Conservation (phyloP, 2,888 invertebrate species). For the Mechanitis mazaeus region DNA sequence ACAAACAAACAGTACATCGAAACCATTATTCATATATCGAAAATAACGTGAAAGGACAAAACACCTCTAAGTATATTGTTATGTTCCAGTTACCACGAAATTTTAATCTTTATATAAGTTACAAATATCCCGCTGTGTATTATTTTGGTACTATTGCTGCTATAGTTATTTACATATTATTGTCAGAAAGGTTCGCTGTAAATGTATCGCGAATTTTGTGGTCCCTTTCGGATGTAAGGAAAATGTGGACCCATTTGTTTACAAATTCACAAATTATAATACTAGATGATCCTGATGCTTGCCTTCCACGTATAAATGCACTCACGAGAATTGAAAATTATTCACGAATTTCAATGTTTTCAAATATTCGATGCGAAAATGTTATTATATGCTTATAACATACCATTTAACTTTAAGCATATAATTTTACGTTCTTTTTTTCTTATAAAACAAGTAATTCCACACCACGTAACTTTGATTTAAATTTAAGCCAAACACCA, state of each 20-base stretch:
- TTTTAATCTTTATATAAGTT: too few species aligned
- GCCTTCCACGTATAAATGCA: conserved; percentile 2
- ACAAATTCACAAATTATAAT: conserved; percentile 5
- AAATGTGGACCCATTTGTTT: conserved; percentile 4
- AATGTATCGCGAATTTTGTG: conserved; percentile 6
- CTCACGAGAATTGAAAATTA: conserved; percentile 1
- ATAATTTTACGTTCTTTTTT: too few species aligned
- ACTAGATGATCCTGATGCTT: conserved; percentile 1
- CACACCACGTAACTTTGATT: too few species aligned
- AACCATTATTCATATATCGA: too few species aligned
- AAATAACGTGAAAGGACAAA: too few species aligned
- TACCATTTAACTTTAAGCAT: too few species aligned
- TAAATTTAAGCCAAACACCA: too few species aligned
- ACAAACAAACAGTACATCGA: too few species aligned
- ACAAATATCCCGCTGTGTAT: background rate
- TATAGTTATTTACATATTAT: conserved; percentile 3
- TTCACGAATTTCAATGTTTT: conserved; percentile 3
- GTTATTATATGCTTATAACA: too few species aligned
- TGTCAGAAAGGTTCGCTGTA: conserved; percentile 4
- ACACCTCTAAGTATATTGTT: too few species aligned
- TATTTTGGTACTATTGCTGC: conserved; percentile 1
- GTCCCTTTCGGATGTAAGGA: conserved; percentile 3
- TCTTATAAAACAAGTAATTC: too few species aligned
- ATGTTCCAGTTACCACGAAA: too few species aligned
- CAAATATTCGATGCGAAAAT: background rate